These are phyloP conservation scores for Sebastes steindachneri DNA, from an alignment of 2,797 vertebrate species.

Conservation along the genomic window DNA sequence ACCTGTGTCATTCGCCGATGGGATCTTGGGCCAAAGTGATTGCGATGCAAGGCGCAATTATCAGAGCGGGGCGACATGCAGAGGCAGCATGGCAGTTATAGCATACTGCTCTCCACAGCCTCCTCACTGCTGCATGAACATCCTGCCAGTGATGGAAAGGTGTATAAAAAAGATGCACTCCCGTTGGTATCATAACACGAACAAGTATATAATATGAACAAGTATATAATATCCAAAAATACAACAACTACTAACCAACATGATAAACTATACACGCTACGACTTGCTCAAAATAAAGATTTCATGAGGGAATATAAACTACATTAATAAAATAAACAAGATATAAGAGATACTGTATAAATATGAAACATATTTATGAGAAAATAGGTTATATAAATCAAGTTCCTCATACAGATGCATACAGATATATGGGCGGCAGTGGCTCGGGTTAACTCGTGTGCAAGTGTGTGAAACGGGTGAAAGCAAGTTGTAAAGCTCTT, in stretches of 20 bases:
- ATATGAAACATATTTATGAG: not conserved
- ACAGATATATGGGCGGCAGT: too few species aligned
- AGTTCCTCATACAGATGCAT: not conserved
- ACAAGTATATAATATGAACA: not conserved
- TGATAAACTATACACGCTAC: not conserved
- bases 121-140: not conserved
- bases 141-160: constrained; percentile 21
- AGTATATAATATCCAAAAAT: not conserved
- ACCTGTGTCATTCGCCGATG: constrained; percentile 61
- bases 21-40: constrained; percentile 69
- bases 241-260: not conserved
- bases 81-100: constrained; percentile 33
- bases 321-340: not conserved
- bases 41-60: constrained; percentile 73
- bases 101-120: constrained; percentile 29
- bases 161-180: not conserved
- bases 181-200: not conserved
- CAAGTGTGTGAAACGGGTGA: not conserved
- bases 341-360: not conserved
- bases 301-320: not conserved
- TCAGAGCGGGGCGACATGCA: constrained; percentile 55
- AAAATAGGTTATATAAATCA: not conserved
- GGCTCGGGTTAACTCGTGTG: not conserved
- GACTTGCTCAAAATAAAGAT: not conserved
- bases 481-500: not conserved